Evolutionary conservation across 2,113 vertebrate genomes (phyloP).

Genomic region (Noctilio leporinus): DNA sequence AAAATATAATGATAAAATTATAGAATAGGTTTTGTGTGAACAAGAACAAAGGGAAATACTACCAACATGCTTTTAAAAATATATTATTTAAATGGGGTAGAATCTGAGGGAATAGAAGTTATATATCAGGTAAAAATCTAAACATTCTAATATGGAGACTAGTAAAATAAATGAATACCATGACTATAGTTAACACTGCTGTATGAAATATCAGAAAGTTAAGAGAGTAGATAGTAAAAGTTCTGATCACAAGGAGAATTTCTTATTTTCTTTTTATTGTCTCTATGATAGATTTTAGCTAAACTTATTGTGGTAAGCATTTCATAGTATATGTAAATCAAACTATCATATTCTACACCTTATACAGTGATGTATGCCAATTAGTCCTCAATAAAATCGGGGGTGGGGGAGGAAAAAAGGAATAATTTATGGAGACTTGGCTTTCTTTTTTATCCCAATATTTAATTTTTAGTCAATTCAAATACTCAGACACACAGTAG

Average conservation of each 20-base stretch:
- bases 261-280: neutral
- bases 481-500: neutral
- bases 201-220: neutral
- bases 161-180: neutral
- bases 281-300: neutral
- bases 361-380: neutral
- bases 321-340: neutral
- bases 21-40: neutral
- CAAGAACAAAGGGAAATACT: neutral
- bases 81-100: neutral
- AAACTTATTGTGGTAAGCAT: neutral
- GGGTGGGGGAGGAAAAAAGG: neutral
- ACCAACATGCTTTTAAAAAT: neutral
- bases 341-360: neutral
- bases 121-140: neutral
- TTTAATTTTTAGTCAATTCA: constrained; percentile 29
- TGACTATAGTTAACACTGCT: neutral
- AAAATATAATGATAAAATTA: neutral
- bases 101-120: neutral
- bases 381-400: neutral
- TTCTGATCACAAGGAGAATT: neutral
- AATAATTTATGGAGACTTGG: neutral
- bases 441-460: neutral
- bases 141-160: neutral
- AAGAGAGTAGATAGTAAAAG: neutral